Evolutionary conservation across 2,888 invertebrate species (phyloP), one percentile per base, ranked within the genome.

Genomic region (Marronus borbonicus): DNA sequence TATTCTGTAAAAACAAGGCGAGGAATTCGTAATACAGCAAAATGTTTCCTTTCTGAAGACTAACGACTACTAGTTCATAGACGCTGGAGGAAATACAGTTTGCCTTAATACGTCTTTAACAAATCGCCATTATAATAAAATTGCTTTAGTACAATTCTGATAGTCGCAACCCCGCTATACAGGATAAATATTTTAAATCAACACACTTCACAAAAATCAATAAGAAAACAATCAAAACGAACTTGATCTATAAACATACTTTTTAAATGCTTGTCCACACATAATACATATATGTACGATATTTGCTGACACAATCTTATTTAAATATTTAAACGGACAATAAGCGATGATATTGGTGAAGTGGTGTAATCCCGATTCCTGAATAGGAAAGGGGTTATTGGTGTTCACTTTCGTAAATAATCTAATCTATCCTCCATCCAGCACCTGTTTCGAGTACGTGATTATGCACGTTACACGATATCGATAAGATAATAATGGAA

Each of bases 241-340:
- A 74, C 24, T 55, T 74, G 72, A 44, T 74, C 72, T 39, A 74
- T 39, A 74, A 74, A 74, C 58, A 60, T 24, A 24, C 12, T 60
- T 44, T 74, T 58, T 31, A 74, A 60, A 74, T 39, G 39, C 44
- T 14, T 7, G 60, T 24, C 31, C n/a, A 62, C 44, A 60, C 44
- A 44, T 44, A 44, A 44, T 44, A 12, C 44, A 8, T 44, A 44
- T 12, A 44, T 12, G 44, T 44, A 44, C 44, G 44, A 44, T 60
- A 55, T 74, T 74, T 74, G 60, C 72, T 74, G 20, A 74, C 72
- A 74, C 44, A 60, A 60, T 60, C 60, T 74, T 74, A 74, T 74
- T 74, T 74, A 20, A 74, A 74, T 74, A 70, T 70, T 70, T 70
- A 20, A 36, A 14, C 20, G 39, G 14, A 36, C 55, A 70, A 70